Percentiles rank a stretch among this genome's conserved stretches.
Conservation (phyloP, 2,888 invertebrate genomes). For the Pycnomerus fuliginosus region DNA sequence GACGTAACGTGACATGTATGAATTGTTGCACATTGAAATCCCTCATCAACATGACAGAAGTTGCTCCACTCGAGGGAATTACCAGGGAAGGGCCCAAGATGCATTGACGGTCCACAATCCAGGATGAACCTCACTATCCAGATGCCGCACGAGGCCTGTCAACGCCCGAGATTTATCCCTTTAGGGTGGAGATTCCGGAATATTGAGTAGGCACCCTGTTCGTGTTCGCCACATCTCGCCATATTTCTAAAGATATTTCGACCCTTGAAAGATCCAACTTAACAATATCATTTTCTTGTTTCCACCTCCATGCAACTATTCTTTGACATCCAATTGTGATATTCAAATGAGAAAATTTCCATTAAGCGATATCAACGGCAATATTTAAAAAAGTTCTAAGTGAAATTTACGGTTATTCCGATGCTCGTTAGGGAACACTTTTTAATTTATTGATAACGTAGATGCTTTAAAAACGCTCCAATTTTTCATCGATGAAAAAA, state of each 20-base stretch:
- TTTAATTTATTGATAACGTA: too few species aligned
- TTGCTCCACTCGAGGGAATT: constrained; percentile 23
- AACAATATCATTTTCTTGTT: constrained; percentile 17
- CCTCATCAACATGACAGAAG: constrained; percentile 32
- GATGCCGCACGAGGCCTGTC: constrained; percentile 32
- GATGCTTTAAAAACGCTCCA: too few species aligned
- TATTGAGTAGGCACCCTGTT: constrained; percentile 29
- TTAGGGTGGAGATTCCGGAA: constrained; percentile 29
- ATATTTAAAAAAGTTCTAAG: constrained; percentile 9
- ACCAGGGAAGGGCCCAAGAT: constrained; percentile 27
- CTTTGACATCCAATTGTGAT: constrained; percentile 2
- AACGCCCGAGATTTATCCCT: constrained; percentile 33
- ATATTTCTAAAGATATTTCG: constrained; percentile 16
- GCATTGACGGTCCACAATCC: constrained; percentile 29
- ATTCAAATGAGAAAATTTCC: constrained; percentile 6
- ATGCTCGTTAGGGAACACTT: too few species aligned
- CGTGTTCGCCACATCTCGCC: constrained; percentile 14
- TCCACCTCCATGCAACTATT: constrained; percentile 6
- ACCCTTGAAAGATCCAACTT: constrained; percentile 11
- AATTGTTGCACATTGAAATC: constrained; percentile 32
- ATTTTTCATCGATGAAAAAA: constrained; percentile 7
- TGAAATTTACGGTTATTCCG: too few species aligned
- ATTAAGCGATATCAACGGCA: constrained; percentile 7
- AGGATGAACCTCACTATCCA: constrained; percentile 21
- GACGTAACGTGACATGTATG: constrained; percentile 29